Conservation (phyloP, 2,797 vertebrate species). For the Phoxinus dragarum region DNA sequence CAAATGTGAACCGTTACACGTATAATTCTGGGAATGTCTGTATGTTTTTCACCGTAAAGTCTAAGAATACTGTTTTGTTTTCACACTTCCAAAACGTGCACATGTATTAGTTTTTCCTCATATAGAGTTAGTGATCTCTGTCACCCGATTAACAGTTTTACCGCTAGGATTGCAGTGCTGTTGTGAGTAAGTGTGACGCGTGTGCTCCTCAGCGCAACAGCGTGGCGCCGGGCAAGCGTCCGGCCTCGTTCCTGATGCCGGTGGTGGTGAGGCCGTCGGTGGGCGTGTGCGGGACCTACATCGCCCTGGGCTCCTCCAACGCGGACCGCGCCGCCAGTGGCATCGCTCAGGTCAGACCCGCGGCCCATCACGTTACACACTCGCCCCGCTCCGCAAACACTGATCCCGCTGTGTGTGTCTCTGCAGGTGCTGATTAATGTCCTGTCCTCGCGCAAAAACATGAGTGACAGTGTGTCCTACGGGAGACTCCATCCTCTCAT, state of each 20-base stretch:
- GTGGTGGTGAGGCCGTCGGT: constrained; percentile 89
- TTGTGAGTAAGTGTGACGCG: background rate
- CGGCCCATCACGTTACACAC: background rate
- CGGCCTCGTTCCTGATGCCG: constrained; percentile 92
- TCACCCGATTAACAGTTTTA: background rate
- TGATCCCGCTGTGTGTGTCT: background rate
- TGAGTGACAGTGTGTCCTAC: constrained; percentile 91
- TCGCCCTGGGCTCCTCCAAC: constrained; percentile 88
- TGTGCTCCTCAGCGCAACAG: constrained; percentile 82
- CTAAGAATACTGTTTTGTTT: background rate
- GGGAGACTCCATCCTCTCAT: constrained; percentile 93
- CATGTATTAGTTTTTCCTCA: background rate
- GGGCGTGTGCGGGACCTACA: constrained; percentile 93
- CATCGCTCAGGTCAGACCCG: constrained; percentile 86
- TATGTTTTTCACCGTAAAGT: background rate
- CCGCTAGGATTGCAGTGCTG: background rate
- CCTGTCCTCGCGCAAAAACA: constrained; percentile 89
- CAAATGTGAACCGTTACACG: background rate
- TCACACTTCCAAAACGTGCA: background rate
- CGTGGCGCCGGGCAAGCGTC: constrained; percentile 86
- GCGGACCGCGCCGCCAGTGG: constrained; percentile 89
- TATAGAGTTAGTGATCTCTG: background rate
- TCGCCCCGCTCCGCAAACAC: background rate
- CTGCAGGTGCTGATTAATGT: constrained; percentile 93
- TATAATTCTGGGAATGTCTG: background rate